Evolutionary conservation across 2,888 invertebrate species (phyloP).

Genomic region (Plebejus anna): DNA sequence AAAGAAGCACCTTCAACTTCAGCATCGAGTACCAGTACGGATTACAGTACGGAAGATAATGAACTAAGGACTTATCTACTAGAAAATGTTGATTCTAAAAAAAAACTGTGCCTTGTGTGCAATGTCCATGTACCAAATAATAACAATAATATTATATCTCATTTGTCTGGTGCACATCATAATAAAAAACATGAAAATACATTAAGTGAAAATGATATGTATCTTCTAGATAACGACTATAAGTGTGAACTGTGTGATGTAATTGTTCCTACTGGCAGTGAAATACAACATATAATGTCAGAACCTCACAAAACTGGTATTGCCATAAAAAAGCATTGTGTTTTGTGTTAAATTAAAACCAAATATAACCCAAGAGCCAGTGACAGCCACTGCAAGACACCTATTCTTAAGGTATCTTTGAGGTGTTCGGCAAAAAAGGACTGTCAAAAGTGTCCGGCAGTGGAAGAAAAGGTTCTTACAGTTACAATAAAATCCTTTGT

Average conservation of each 20-base stretch:
- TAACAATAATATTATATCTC: neutral
- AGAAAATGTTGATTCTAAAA: neutral
- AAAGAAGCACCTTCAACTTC: neutral
- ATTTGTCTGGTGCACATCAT: too few relatives aligned
- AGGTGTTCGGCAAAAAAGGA: too few relatives aligned
- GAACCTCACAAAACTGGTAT: neutral
- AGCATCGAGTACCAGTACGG: neutral
- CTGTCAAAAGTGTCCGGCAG: too few relatives aligned
- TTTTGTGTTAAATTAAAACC: too few relatives aligned
- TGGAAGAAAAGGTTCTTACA: too few relatives aligned
- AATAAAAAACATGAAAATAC: neutral
- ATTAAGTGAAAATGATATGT: neutral
- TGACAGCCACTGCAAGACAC: too few relatives aligned
- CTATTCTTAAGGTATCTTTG: too few relatives aligned
- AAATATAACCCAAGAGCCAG: too few relatives aligned
- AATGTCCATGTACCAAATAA: neutral
- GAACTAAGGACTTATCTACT: neutral
- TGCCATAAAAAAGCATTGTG: too few relatives aligned
- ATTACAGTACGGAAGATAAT: neutral
- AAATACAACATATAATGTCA: neutral
- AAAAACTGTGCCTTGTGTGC: slow-evolving; percentile 11
- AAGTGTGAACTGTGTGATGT: neutral
- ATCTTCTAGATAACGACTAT: neutral
- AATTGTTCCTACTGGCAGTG: slow-evolving; percentile 4
- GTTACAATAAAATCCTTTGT: too few relatives aligned